Base-by-base conservation (phyloP, 1,140 invertebrate species). In the Anoplolepis gracilipes region DNA sequence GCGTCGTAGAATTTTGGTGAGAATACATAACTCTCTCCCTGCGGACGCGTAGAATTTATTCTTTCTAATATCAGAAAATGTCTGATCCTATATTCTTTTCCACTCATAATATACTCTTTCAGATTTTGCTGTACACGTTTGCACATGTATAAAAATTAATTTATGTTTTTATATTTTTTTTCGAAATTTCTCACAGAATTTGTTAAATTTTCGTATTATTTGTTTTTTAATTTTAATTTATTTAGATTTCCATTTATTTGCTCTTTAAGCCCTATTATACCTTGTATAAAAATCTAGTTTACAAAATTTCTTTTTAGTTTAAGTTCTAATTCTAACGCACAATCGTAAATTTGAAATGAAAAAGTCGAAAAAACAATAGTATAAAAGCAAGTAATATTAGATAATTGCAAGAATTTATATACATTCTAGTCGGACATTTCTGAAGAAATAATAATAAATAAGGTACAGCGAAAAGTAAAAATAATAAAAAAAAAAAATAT, bases 51-150 rank as follows among this genome's bases (percentile, higher is more conserved):
- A n/a, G n/a, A 87, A 25, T 75, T 84, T 75, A 69, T 30, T 11
- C 42, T 46, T 49, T 42, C 72, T 65, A 65, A 87, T 16, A 39
- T 55, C 55, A 67, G 65, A 77, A 49, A 59, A 87, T 65, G 55
- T 73, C 70, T 72, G 85, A 88, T 86, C 49, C 72, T 75, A 81
- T 36, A 77, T 11, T 25, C 49, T 69, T 85, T 76, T 88, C 62
- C 85, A 28, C 46, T 39, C 33, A 13, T 19, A 13, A 57, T 22
- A n/a, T 36, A 69, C 55, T 69, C 30, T 75, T 65, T 6, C 55
- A 57, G 53, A 36, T 70, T 81, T 84, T 49, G 53, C 64, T 53
- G 16, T 49, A 42, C n/a, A 65, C n/a, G 22, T 46, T 85, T 11
- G 53, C 33, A 25, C 46, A 30, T 39, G 30, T 25, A 57, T 53